Evolutionary conservation across 2,888 invertebrate genomes (phyloP), one percentile per base, ranked within the genome.

Genomic region (Apodemia mormo): DNA sequence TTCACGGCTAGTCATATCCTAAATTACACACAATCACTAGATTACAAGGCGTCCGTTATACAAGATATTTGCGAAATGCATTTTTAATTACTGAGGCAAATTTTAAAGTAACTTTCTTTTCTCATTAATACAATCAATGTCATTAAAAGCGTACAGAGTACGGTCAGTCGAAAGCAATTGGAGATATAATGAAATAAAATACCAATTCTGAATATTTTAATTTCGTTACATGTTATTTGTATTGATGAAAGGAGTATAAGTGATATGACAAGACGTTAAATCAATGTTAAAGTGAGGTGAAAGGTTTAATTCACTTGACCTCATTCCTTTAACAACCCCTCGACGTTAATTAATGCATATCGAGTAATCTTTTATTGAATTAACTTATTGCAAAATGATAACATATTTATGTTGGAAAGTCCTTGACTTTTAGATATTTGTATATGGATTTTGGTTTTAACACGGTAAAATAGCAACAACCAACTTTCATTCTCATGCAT

Each of bases 271-370:
- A 71, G 72, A 73, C 76, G 69, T 68, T 74, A 76, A 76, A 77
- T 74, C 76, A 75, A 76, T 74, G 65, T 74, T 70, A 76, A 45
- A 70, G 68, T 74, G 77, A 79, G 79, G 80, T 79, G 80, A 81
- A 81, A 81, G 80, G 81, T 81, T 75, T 76, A 74, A 72, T 72
- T 70, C 68, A 71, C 66, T 66, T 75, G 81, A 78, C 82, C 81
- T 77, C 81, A 77, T 80, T 81, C 76, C 76, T 75, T 75, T 76
- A 74, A 76, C 76, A 75, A 76, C 74, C 75, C 75, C 75, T 76
- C 73, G 70, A 65, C 64, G 65, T 45, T 68, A 70, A 70, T 68
- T 68, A 65, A 43, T 75, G 68, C 77, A 76, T 76, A 76, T 76
- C 74, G 70, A 77, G 76, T 74, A 77, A 77, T 79, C 75, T 77